These are phyloP conservation scores for Barypeithes pellucidus DNA, from an alignment of 2,888 invertebrate species.

Conservation along the genomic window DNA sequence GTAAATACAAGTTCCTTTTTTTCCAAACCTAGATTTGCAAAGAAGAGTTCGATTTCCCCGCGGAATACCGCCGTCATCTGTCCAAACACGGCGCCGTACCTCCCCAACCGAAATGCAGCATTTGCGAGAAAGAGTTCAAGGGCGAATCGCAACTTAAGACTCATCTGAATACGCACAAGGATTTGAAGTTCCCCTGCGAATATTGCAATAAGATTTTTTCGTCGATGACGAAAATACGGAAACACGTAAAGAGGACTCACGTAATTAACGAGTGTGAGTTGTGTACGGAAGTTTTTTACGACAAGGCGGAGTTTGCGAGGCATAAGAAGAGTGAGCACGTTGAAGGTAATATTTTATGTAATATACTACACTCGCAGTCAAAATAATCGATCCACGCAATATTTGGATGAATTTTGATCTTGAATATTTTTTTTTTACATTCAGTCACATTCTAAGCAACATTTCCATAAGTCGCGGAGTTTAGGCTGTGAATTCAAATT, in stretches of 20 bases:
- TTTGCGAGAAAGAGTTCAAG: conserved; percentile 61
- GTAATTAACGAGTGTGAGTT: conserved; percentile 62
- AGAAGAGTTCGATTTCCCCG: conserved; percentile 55
- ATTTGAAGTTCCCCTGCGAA: conserved; percentile 63
- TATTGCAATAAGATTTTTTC: conserved; percentile 62
- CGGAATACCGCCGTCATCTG: conserved; percentile 58
- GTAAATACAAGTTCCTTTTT: too few relatives aligned
- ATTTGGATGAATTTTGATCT: too few relatives aligned
- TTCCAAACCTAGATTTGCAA: conserved; percentile 59
- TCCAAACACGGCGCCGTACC: conserved; percentile 59
- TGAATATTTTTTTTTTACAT: too few relatives aligned
- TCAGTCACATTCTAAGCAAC: too few relatives aligned
- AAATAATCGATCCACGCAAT: too few relatives aligned
- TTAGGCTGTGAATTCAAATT: too few relatives aligned
- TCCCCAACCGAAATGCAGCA: conserved; percentile 59
- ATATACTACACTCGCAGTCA: too few relatives aligned
- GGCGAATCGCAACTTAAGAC: conserved; percentile 60
- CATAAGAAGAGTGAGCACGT: conserved; percentile 60
- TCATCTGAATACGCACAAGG: conserved; percentile 61
- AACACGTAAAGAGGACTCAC: conserved; percentile 63
- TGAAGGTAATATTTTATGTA: conserved; percentile 45
- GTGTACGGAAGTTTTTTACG: conserved; percentile 62
- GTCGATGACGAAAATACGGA: conserved; percentile 61
- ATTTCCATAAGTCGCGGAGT: too few relatives aligned
- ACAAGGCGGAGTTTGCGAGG: conserved; percentile 61